Conservation (phyloP, 2,888 invertebrate species). For the Harpalus rubripes region DNA sequence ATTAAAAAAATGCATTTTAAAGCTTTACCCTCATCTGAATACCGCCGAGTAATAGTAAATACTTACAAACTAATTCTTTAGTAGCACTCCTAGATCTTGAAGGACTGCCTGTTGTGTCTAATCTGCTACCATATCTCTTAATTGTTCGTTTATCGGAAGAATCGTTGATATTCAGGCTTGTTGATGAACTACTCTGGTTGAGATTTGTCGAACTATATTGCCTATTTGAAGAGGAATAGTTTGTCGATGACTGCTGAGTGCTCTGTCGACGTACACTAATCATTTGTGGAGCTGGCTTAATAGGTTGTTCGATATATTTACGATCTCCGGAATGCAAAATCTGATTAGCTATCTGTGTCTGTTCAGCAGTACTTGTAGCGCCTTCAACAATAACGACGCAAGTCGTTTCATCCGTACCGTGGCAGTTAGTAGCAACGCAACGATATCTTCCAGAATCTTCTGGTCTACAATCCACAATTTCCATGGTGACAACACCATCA, state of each 20-base stretch:
- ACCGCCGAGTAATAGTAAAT: slow-evolving; percentile 25
- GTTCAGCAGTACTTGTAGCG: slow-evolving; percentile 87
- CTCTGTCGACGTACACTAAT: slow-evolving; percentile 77
- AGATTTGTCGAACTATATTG: slow-evolving; percentile 55
- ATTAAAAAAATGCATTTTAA: too few species aligned
- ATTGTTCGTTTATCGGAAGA: slow-evolving; percentile 78
- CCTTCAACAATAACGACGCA: slow-evolving; percentile 98
- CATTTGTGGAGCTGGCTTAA: slow-evolving; percentile 88
- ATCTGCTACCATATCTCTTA: slow-evolving; percentile 85
- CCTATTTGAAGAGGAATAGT: slow-evolving; percentile 72
- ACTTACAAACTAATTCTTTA: slow-evolving; percentile 91
- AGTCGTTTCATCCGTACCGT: slow-evolving; percentile 96
- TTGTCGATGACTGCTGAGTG: slow-evolving; percentile 74
- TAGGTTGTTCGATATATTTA: slow-evolving; percentile 91
- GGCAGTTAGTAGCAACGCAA: slow-evolving; percentile 94
- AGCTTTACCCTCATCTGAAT: too few species aligned
- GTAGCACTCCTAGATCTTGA: slow-evolving; percentile 93
- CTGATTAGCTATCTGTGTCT: slow-evolving; percentile 91
- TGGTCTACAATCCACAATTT: slow-evolving; percentile 96
- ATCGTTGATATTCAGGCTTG: slow-evolving; percentile 76
- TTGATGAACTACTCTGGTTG: slow-evolving; percentile 73
- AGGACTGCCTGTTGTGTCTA: slow-evolving; percentile 88
- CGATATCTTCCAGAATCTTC: slow-evolving; percentile 98
- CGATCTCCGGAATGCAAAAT: slow-evolving; percentile 94
- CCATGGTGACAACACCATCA: slow-evolving; percentile 97